Evolutionary conservation across 2,113 vertebrate genomes (phyloP).

Genomic region (Steatornis caripensis): DNA sequence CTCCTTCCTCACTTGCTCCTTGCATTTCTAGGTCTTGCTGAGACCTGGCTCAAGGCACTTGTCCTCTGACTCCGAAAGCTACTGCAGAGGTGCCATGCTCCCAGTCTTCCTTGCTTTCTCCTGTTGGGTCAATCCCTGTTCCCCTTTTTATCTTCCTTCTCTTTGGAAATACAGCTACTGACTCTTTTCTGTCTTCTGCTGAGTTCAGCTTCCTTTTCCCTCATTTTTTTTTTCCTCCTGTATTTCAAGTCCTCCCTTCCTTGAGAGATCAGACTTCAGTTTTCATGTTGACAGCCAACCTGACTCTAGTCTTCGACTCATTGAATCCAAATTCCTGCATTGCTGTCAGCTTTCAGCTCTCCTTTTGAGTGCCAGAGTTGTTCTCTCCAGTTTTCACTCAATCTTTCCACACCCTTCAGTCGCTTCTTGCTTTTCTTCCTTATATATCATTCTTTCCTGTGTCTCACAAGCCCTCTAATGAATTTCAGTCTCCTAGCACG

Average conservation of each 20-base stretch:
- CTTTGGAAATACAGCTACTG: neutral
- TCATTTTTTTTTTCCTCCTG: neutral
- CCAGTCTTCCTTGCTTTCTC: neutral
- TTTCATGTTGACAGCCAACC: neutral
- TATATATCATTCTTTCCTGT: neutral
- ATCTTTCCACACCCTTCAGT: neutral
- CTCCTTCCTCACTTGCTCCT: neutral
- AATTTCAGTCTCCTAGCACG: neutral
- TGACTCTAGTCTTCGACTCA: neutral
- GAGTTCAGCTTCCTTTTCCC: neutral
- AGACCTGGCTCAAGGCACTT: neutral
- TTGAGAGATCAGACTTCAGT: neutral
- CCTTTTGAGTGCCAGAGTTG: neutral
- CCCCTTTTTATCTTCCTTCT: neutral
- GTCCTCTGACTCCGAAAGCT: neutral
- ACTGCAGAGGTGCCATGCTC: neutral
- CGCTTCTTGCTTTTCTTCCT: neutral
- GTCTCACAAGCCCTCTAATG: neutral
- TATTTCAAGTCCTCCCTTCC: neutral
- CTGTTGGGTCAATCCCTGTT: neutral
- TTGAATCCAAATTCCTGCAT: conserved; percentile 10
- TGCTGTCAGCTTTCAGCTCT: neutral
- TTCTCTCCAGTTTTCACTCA: neutral
- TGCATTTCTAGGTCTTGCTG: neutral
- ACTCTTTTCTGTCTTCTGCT: neutral